These are phyloP conservation scores for Pogonus chalceus DNA, from an alignment of 1,140 invertebrate species.

Conservation along the genomic window DNA sequence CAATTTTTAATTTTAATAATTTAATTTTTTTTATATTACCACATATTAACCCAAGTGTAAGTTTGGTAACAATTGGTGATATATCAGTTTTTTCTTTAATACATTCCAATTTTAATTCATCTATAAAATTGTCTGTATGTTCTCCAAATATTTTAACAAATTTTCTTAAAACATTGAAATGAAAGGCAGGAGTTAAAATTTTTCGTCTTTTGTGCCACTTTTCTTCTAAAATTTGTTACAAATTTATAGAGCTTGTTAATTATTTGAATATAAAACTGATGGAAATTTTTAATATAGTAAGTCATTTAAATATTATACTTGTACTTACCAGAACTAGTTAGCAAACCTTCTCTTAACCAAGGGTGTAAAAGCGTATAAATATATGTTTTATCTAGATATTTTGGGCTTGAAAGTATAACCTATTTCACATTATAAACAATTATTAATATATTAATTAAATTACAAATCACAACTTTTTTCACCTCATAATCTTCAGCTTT, in stretches of 20 bases:
- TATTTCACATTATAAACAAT: too few species aligned
- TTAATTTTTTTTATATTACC: background rate
- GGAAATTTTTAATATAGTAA: background rate
- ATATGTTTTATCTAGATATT: conserved; percentile 4
- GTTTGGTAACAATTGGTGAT: background rate
- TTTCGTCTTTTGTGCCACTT: conserved; percentile 67
- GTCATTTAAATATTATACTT: background rate
- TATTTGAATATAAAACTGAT: background rate
- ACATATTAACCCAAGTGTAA: background rate
- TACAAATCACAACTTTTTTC: too few species aligned
- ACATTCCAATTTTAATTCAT: conserved; percentile 17
- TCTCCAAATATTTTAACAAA: conserved; percentile 50
- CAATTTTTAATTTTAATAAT: too few species aligned
- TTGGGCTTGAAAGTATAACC: background rate
- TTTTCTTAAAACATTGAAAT: conserved; percentile 70
- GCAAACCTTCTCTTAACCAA: background rate
- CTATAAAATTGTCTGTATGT: conserved; percentile 41
- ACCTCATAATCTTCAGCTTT: too few species aligned
- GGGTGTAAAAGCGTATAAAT: background rate
- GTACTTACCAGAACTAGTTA: background rate
- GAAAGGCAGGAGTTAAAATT: conserved; percentile 70
- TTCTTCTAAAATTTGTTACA: conserved; percentile 36
- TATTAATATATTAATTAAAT: too few species aligned
- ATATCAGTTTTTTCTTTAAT: conserved; percentile 1
- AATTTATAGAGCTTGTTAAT: background rate